phyloP scores from a whole-genome alignment of 2,888 invertebrate genomes.

The Pammene aurita region DNA sequence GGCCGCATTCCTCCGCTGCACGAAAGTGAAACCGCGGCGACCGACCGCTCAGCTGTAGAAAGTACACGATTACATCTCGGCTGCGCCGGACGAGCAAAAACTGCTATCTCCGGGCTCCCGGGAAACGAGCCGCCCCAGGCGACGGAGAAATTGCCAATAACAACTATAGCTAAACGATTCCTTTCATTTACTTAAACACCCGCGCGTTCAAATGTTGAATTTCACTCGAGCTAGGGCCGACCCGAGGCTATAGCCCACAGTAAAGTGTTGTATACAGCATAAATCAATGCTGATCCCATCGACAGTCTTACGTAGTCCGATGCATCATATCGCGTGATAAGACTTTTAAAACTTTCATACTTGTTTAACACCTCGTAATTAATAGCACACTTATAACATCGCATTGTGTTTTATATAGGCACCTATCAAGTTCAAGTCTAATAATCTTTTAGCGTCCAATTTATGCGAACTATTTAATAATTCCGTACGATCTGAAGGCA shows the following conservation, averaged over 20 bases:
- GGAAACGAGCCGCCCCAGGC: conserved; percentile 74
- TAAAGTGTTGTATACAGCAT: conserved; percentile 37
- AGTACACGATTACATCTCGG: conserved; percentile 79
- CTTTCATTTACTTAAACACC: conserved; percentile 65
- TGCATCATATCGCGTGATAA: conserved; percentile 35
- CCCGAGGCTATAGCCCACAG: conserved; percentile 56
- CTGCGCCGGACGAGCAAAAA: conserved; percentile 74
- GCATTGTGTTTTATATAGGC: neutral
- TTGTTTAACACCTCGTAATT: conserved; percentile 7
- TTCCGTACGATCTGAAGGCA: conserved; percentile 29
- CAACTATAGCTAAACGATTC: conserved; percentile 64
- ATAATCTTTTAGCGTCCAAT: conserved; percentile 18
- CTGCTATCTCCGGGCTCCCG: conserved; percentile 74
- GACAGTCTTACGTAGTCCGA: conserved; percentile 25
- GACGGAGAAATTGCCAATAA: conserved; percentile 70
- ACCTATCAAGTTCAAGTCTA: conserved; percentile 14
- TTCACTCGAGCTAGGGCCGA: conserved; percentile 63
- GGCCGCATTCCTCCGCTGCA: conserved; percentile 79
- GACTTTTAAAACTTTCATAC: conserved; percentile 32
- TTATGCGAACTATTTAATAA: conserved; percentile 28
- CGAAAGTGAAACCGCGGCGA: conserved; percentile 80
- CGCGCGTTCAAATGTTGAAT: conserved; percentile 59
- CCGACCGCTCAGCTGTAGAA: conserved; percentile 77
- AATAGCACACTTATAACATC: neutral
- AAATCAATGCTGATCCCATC: conserved; percentile 39